Conservation (phyloP, 2,888 invertebrate species). For the Calameuta pallipes region DNA sequence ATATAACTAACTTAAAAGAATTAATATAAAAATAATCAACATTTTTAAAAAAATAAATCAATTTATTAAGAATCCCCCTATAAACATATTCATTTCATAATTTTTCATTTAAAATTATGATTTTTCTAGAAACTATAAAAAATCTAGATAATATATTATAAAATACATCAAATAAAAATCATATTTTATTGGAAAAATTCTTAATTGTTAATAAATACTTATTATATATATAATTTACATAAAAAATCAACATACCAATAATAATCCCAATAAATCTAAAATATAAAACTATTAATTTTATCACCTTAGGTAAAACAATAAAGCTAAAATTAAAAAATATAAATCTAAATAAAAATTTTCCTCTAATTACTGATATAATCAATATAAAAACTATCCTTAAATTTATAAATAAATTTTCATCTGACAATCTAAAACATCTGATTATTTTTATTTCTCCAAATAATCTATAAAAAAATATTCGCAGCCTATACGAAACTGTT, state of each 20-base stretch:
- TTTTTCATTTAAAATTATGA: slow-evolving; percentile 60
- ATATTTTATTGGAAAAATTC: too few species aligned
- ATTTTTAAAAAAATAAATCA: not conserved
- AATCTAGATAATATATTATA: too few species aligned
- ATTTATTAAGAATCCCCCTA: slow-evolving; percentile 10
- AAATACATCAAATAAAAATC: too few species aligned
- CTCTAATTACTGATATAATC: not conserved
- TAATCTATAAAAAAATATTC: too few species aligned
- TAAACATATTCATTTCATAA: slow-evolving; percentile 32
- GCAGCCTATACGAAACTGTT: too few species aligned
- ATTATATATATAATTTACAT: slow-evolving; percentile 2
- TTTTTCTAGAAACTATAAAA: too few species aligned
- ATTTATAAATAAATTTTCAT: slow-evolving; percentile 35
- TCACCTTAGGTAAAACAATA: too few species aligned
- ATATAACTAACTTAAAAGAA: slow-evolving; percentile 10
- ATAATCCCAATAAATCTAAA: not conserved
- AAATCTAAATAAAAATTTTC: not conserved
- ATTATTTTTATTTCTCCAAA: too few species aligned
- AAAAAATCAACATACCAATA: too few species aligned
- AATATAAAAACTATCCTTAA: too few species aligned
- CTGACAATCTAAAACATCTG: slow-evolving; percentile 22
- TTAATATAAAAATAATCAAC: slow-evolving; percentile 15
- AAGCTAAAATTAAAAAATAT: slow-evolving; percentile 11
- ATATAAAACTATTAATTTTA: not conserved
- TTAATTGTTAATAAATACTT: too few species aligned